Percentiles rank a stretch among this genome's conserved stretches.
phyloP scores from a whole-genome alignment of 1,140 invertebrate genomes.

The Zophobas atratus region DNA sequence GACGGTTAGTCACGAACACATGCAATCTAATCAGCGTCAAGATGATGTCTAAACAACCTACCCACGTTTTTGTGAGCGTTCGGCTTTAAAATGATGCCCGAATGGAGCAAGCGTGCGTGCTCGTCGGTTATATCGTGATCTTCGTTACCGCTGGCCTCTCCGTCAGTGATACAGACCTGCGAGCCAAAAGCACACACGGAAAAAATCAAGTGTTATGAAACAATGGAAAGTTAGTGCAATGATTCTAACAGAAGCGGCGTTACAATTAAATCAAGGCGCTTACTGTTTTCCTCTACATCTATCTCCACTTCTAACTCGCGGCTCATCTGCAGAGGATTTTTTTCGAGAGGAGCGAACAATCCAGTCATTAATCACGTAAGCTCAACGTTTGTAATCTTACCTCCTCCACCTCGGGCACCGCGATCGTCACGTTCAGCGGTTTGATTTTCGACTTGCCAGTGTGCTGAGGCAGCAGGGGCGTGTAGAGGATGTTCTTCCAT shows the following conservation, averaged over 20 bases:
- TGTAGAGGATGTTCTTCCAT: slow-evolving; percentile 97
- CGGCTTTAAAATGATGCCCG: slow-evolving; percentile 71
- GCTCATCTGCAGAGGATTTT: neutral
- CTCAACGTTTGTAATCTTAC: slow-evolving; percentile 67
- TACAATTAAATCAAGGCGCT: slow-evolving; percentile 12
- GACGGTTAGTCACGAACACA: slow-evolving; percentile 33
- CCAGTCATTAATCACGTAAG: neutral
- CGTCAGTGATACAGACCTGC: slow-evolving; percentile 74
- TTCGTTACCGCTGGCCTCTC: slow-evolving; percentile 76
- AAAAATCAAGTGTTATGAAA: slow-evolving; percentile 27
- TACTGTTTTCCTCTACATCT: slow-evolving; percentile 25
- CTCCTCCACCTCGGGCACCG: slow-evolving; percentile 87
- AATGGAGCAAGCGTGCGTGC: slow-evolving; percentile 85
- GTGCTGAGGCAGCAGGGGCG: slow-evolving; percentile 91
- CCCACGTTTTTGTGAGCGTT: slow-evolving; percentile 63
- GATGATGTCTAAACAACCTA: slow-evolving; percentile 57
- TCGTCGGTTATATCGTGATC: slow-evolving; percentile 86
- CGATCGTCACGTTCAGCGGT: slow-evolving; percentile 90
- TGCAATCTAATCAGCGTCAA: neutral
- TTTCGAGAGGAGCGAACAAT: neutral
- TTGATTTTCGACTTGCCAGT: slow-evolving; percentile 90
- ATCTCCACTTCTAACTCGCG: slow-evolving; percentile 28
- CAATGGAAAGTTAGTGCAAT: slow-evolving; percentile 16
- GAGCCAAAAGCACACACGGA: slow-evolving; percentile 31
- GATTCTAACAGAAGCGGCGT: neutral